A percentile compares a stretch with the other conserved stretches of the same genome.
These are phyloP conservation scores for Sebastes fasciatus DNA, from an alignment of 2,113 vertebrate species.

Conservation along the genomic window DNA sequence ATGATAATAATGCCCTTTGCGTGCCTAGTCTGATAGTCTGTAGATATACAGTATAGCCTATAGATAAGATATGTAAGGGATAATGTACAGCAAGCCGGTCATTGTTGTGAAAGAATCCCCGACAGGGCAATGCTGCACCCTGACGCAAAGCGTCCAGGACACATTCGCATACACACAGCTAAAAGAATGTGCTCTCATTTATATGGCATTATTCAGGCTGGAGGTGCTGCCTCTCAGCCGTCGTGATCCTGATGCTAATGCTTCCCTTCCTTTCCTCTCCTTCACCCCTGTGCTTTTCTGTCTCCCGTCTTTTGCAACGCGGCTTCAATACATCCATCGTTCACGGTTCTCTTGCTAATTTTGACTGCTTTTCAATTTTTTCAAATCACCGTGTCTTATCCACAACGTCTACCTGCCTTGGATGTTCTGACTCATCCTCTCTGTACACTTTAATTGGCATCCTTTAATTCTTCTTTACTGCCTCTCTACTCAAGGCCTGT, in stretches of 20 bases:
- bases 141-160: too few relatives aligned
- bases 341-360: neutral
- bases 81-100: too few relatives aligned
- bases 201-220: constrained; percentile 30
- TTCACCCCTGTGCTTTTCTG: neutral
- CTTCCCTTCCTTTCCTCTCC: constrained; percentile 15
- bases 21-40: too few relatives aligned
- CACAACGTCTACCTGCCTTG: neutral
- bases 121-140: too few relatives aligned
- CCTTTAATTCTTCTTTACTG: constrained; percentile 4
- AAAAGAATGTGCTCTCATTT: constrained; percentile 26
- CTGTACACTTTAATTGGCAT: constrained; percentile 1
- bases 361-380: constrained; percentile 1
- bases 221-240: constrained; percentile 7
- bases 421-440: neutral
- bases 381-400: neutral
- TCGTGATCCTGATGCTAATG: constrained; percentile 28
- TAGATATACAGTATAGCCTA: too few relatives aligned
- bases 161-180: too few relatives aligned
- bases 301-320: neutral
- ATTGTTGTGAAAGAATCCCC: too few relatives aligned
- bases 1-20: too few relatives aligned
- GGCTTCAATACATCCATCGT: constrained; percentile 40
- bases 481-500: neutral
- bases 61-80: too few relatives aligned